Base-by-base conservation (phyloP, 2,797 vertebrate genomes). In the Myripristis murdjan region DNA sequence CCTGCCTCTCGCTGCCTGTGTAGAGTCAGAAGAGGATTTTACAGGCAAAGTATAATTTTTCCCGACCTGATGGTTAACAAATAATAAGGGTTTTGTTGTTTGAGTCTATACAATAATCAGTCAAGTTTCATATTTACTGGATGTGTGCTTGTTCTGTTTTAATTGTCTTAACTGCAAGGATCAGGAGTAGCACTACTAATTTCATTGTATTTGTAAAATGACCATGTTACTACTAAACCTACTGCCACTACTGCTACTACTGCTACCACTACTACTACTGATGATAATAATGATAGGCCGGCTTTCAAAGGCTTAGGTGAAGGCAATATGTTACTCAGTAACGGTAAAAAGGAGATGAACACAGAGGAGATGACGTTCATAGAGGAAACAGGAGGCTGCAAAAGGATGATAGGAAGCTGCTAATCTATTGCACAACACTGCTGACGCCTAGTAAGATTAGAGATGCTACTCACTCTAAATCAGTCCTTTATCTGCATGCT, bases 401-500 rank as follows among this genome's bases (percentile, higher is more conserved):
- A 89, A 68, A 75, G 75, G 69, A 64, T 31, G n/a, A n/a, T n/a
- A n/a, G n/a, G 43, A 79, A 65, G 70, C 53, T 14, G 64, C 65
- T 86, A 82, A 87, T 89, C 82, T 84, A 56, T 74, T 74, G 70
- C 73, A 80, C 77, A 75, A 53, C 75, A 81, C 65, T 59, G 55
- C 77, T 79, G 83, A 89, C 85, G 87, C 79, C 82, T 86, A 75
- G 58, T 75, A 70, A 73, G 75, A 91, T 89, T 88, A 90, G 82
- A 79, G 77, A 77, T 63, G 83, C 77, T 62, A 86, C 82, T 88
- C 84, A 73, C 71, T 83, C 85, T 83, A 83, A 92, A 89, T 83
- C 82, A 84, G 83, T 55, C 78, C 74, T 87, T 77, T 90, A 85
- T 89, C 89, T 91, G 88, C 84, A 89, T 87, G 83, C 85, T 82